Evolutionary conservation across 2,888 invertebrate genomes (phyloP), one percentile per base, ranked within the genome.

Genomic region (Lochmaea capreae): DNA sequence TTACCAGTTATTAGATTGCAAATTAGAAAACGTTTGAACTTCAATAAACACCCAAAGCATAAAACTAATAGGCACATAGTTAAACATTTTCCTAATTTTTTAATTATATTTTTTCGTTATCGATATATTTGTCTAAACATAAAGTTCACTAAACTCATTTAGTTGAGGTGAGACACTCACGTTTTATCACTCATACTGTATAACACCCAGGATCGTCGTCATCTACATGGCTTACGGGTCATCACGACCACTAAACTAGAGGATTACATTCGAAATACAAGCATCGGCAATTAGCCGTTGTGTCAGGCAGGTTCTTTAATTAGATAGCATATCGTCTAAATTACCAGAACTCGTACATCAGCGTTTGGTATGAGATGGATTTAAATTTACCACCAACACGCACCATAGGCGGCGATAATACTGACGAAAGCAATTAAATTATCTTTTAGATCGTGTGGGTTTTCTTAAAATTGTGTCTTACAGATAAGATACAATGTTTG

Each of bases 261-360:
- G 79, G 80, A 81, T 82, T 80, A 82, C 80, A 81, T 80, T 80
- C 71, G 79, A 75, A 63, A 80, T 80, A 82, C 82, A 82, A 81
- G 82, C 80, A 82, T 80, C 79, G 78, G 80, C 82, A 82, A 82
- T 82, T 82, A 82, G 82, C 79, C 75, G 71, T 76, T 76, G 78
- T 81, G 81, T 81, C 81, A 79, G 78, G 76, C 74, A 74, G 78
- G 76, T 77, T 80, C 79, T 81, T 82, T 82, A 82, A 82, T 82
- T 82, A 82, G 80, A 80, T 82, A 82, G 76, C 78, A 78, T 81
- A 82, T 82, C 81, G 79, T 80, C 81, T 81, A 80, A 80, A 81
- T 81, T 81, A 80, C 80, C 75, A 73, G 74, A 67, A 73, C 74
- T 76, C 77, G 80, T 80, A 79, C 78, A 81, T 81, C 79, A 80